phyloP scores from a whole-genome alignment of 2,113 vertebrate species.

The Poeciliopsis retropinna region DNA sequence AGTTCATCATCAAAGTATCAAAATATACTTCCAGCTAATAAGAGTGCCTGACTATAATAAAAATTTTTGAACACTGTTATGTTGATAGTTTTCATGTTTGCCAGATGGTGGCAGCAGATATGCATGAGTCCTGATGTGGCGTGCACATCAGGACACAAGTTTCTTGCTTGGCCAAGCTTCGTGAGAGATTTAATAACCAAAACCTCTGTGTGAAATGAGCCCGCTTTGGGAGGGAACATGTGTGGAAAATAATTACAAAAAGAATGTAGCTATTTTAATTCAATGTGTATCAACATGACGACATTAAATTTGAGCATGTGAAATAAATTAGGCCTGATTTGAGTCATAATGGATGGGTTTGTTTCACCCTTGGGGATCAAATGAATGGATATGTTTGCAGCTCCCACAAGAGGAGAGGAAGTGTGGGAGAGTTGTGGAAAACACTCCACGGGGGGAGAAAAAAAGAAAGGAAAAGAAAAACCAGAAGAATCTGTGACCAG shows the following conservation, averaged over 20 bases:
- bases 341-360: conserved; percentile 52
- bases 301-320: conserved; percentile 53
- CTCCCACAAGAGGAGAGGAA: conserved; percentile 30
- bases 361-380: conserved; percentile 52
- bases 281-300: conserved; percentile 36
- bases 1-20: no score
- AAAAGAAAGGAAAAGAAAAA: conserved; percentile 21
- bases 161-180: conserved; percentile 33
- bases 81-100: conserved; percentile 7
- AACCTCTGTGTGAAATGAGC: conserved; percentile 41
- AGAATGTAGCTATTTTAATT: conserved; percentile 52
- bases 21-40: no score
- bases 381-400: conserved; percentile 24
- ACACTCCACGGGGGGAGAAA: conserved; percentile 52
- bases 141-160: neutral
- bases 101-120: conserved; percentile 52
- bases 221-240: conserved; percentile 12
- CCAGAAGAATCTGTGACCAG: conserved; percentile 50
- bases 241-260: conserved; percentile 36
- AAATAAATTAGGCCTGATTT: conserved; percentile 59
- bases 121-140: conserved; percentile 3
- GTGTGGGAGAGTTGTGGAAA: conserved; percentile 58
- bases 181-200: conserved; percentile 34
- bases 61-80: neutral
- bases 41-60: no score